Percentiles rank a stretch among this genome's conserved stretches.
Evolutionary conservation across 2,113 vertebrate genomes (phyloP).

Genomic region (Rousettus leschenaultii): DNA sequence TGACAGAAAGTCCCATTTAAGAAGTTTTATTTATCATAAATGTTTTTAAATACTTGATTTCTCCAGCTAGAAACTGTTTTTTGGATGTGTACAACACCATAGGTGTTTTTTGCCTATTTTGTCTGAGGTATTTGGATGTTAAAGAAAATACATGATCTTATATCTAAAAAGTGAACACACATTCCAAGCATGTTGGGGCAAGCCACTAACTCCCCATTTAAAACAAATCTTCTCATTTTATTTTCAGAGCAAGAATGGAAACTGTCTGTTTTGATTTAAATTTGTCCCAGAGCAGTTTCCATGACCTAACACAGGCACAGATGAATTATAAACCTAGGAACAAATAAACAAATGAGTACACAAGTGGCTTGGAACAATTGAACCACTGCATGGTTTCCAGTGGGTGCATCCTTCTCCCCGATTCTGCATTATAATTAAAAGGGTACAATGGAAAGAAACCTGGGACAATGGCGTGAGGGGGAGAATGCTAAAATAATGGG

Average conservation of each 20-base stretch:
- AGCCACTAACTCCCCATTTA: conserved; percentile 77
- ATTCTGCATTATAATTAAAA: conserved; percentile 72
- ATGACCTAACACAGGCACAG: conserved; percentile 79
- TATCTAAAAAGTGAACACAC: conserved; percentile 77
- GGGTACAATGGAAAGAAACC: conserved; percentile 57
- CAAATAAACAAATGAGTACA: conserved; percentile 79
- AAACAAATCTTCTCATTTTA: conserved; percentile 80
- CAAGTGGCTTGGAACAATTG: conserved; percentile 69
- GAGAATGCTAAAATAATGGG: conserved; percentile 75
- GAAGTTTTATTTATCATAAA: conserved; percentile 50
- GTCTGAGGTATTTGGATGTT: conserved; percentile 53
- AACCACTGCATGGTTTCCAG: conserved; percentile 70
- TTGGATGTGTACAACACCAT: neutral
- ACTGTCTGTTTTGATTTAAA: conserved; percentile 85
- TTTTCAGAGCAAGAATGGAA: conserved; percentile 84
- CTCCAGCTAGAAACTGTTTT: conserved; percentile 31
- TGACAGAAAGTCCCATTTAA: neutral
- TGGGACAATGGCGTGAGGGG: conserved; percentile 63
- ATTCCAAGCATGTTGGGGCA: conserved; percentile 73
- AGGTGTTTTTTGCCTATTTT: neutral
- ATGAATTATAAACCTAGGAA: conserved; percentile 77
- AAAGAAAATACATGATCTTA: conserved; percentile 72
- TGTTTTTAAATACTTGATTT: conserved; percentile 58
- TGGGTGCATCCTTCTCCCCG: conserved; percentile 44
- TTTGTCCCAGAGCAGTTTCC: conserved; percentile 84